Percentiles rank a stretch among this genome's conserved stretches.
Evolutionary conservation across 2,888 invertebrate species (phyloP).

Genomic region (Macaria liturata): DNA sequence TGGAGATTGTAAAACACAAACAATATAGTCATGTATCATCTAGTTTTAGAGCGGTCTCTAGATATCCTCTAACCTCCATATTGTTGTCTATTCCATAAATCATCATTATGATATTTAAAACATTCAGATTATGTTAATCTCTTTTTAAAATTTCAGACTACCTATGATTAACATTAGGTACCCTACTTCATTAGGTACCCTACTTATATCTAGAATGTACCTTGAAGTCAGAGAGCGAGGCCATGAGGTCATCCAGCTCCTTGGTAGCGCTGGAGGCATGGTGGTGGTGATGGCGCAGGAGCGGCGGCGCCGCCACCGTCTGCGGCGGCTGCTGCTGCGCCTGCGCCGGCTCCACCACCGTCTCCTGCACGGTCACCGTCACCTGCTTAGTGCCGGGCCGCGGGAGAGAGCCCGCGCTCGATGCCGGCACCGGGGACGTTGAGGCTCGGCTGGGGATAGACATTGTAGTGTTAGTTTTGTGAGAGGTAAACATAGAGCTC

Average conservation of each 20-base stretch:
- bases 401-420: slow-evolving; percentile 64
- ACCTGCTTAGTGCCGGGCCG: slow-evolving; percentile 83
- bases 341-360: slow-evolving; percentile 78
- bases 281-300: slow-evolving; percentile 66
- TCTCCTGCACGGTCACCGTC: slow-evolving; percentile 81
- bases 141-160: too few relatives aligned
- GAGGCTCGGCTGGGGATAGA: slow-evolving; percentile 56
- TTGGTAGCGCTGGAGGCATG: slow-evolving; percentile 95
- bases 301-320: slow-evolving; percentile 47
- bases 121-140: too few relatives aligned
- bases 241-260: slow-evolving; percentile 98
- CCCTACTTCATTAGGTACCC: too few relatives aligned
- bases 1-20: too few relatives aligned
- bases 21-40: too few relatives aligned
- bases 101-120: too few relatives aligned
- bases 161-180: too few relatives aligned
- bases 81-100: too few relatives aligned
- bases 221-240: slow-evolving; percentile 83
- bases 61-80: too few relatives aligned
- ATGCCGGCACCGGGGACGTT: slow-evolving; percentile 60
- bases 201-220: background rate
- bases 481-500: too few relatives aligned
- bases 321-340: slow-evolving; percentile 62
- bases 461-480: too few relatives aligned
- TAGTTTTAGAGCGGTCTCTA: too few relatives aligned